Evolutionary conservation across 2,888 invertebrate genomes (phyloP).

Genomic region (Cepaea hortensis): DNA sequence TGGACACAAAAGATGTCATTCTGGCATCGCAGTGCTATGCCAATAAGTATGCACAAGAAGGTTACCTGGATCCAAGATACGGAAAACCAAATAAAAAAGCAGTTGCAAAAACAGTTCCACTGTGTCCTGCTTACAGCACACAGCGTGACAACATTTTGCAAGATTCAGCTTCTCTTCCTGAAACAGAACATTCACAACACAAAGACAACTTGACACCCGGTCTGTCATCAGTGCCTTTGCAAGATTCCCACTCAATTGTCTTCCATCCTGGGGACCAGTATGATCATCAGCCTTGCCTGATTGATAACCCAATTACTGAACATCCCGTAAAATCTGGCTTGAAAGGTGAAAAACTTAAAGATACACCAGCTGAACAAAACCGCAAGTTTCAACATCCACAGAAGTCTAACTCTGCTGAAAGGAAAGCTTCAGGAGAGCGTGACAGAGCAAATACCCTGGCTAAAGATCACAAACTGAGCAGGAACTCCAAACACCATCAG

Average conservation of each 20-base stretch:
- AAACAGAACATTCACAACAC: background rate
- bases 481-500: background rate
- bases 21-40: slow-evolving; percentile 38
- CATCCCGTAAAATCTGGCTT: background rate
- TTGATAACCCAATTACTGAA: background rate
- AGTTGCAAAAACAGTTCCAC: too few relatives aligned
- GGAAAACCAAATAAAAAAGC: background rate
- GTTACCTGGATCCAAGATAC: background rate
- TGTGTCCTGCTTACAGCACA: background rate
- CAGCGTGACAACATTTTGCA: background rate
- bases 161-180: background rate
- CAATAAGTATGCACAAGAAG: slow-evolving; percentile 43
- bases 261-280: background rate
- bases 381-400: background rate
- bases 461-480: background rate
- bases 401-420: background rate
- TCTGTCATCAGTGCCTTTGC: background rate
- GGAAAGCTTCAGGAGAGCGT: background rate
- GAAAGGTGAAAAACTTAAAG: background rate
- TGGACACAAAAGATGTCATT: background rate
- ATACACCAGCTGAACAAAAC: background rate
- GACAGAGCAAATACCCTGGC: background rate
- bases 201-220: background rate
- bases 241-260: too few relatives aligned
- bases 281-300: background rate